Conservation (phyloP, 2,113 vertebrate species). For the Emydura subglobosa region DNA sequence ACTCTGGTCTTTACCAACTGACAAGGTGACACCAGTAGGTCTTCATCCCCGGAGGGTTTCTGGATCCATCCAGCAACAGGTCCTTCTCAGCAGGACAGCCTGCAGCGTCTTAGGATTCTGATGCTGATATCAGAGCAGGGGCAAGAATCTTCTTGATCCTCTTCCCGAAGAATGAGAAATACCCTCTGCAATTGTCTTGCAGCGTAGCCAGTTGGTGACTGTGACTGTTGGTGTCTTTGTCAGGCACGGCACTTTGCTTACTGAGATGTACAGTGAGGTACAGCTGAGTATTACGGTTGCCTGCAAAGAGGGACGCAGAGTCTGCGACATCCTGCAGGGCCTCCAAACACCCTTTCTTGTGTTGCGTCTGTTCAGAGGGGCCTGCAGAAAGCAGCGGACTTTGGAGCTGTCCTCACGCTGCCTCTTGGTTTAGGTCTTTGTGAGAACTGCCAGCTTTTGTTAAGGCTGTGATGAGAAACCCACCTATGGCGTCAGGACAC, state of each 20-base stretch:
- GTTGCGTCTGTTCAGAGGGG: not conserved
- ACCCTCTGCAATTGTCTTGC: not conserved
- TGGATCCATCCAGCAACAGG: not conserved
- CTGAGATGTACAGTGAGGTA: not conserved
- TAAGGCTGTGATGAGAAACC: not conserved
- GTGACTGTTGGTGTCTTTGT: not conserved
- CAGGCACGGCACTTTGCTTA: not conserved
- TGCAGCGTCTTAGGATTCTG: not conserved
- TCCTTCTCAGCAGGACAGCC: not conserved
- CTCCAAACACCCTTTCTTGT: not conserved
- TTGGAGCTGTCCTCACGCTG: not conserved
- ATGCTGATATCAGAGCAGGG: not conserved
- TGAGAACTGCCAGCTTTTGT: not conserved
- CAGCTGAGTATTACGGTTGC: not conserved
- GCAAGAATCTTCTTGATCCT: not conserved
- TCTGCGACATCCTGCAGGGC: not conserved
- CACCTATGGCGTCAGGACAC: not conserved
- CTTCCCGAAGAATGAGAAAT: not conserved
- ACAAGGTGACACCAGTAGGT: not conserved
- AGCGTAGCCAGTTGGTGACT: not conserved
- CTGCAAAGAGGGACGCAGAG: not conserved
- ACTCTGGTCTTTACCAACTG: not conserved
- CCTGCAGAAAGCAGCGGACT: not conserved
- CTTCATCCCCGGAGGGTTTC: not conserved
- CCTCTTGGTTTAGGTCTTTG: not conserved